phyloP scores from a whole-genome alignment of 1,140 invertebrate species.

The Tyrophagus putrescentiae region DNA sequence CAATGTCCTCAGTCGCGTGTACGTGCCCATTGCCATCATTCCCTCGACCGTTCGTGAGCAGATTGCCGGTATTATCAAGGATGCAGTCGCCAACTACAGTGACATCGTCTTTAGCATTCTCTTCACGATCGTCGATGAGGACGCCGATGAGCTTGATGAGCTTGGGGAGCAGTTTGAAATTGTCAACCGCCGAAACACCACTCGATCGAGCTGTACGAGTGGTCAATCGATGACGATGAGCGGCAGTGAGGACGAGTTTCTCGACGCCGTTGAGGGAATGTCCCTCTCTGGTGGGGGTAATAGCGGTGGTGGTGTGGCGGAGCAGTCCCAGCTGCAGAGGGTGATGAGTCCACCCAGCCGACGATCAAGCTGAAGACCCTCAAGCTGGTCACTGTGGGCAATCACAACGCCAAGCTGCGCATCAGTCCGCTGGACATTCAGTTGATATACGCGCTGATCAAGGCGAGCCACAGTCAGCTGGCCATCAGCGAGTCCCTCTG shows the following conservation, averaged over 20 bases:
- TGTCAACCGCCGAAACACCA: background rate
- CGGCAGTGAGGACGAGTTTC: background rate
- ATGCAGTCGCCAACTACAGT: slow-evolving; percentile 6
- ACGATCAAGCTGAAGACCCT: background rate
- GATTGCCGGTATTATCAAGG: slow-evolving; percentile 18
- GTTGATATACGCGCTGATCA: slow-evolving; percentile 19
- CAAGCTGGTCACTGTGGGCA: slow-evolving; percentile 19
- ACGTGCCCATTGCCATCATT: slow-evolving; percentile 19
- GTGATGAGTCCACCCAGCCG: background rate
- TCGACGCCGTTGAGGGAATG: background rate
- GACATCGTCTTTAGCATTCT: background rate
- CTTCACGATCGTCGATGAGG: background rate
- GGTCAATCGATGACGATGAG: background rate
- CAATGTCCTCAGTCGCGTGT: slow-evolving; percentile 16
- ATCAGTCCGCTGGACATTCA: slow-evolving; percentile 23
- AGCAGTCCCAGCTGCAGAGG: background rate
- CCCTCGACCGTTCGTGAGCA: slow-evolving; percentile 10
- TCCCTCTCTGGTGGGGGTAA: too few relatives aligned
- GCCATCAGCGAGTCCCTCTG: slow-evolving; percentile 22
- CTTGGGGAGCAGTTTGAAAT: background rate
- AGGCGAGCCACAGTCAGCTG: slow-evolving; percentile 19
- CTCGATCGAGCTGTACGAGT: background rate
- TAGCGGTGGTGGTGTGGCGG: background rate
- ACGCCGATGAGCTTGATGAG: background rate
- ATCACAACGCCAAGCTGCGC: slow-evolving; percentile 18